Evolutionary conservation across 2,113 vertebrate genomes (phyloP).

Genomic region (Corynorhinus townsendii): DNA sequence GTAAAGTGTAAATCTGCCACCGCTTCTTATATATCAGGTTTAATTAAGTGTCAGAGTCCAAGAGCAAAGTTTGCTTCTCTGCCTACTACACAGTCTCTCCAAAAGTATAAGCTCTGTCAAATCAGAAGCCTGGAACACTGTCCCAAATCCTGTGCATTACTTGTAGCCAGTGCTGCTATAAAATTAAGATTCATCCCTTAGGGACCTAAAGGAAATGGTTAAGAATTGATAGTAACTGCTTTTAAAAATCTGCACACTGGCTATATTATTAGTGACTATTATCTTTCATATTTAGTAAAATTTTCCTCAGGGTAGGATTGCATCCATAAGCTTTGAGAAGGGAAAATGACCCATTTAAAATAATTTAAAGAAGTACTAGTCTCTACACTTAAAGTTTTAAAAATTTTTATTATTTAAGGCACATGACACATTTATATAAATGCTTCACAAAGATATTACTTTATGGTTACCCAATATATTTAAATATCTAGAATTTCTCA

Average conservation of each 20-base stretch:
- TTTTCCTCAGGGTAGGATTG: neutral
- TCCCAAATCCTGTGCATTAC: neutral
- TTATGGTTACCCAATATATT: neutral
- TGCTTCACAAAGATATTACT: neutral
- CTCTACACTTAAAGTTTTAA: neutral
- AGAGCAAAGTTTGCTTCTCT: neutral
- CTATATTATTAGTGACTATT: neutral
- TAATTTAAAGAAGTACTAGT: neutral
- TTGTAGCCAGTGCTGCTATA: neutral
- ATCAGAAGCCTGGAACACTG: neutral
- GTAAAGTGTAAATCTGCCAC: neutral
- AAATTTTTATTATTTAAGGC: neutral
- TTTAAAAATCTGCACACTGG: neutral
- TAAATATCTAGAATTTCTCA: neutral
- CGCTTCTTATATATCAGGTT: neutral
- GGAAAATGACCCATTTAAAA: slow-evolving; percentile 1
- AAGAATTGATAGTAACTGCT: neutral
- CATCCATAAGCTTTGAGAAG: neutral
- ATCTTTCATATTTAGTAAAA: neutral
- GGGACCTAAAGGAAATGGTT: neutral
- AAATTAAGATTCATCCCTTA: neutral
- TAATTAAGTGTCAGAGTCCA: neutral
- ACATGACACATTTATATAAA: neutral
- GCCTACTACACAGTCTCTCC: neutral
- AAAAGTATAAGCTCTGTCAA: neutral